These are phyloP conservation scores for Panagrolaimus sp. DNA, from an alignment of 1,140 invertebrate species.

Conservation along the genomic window DNA sequence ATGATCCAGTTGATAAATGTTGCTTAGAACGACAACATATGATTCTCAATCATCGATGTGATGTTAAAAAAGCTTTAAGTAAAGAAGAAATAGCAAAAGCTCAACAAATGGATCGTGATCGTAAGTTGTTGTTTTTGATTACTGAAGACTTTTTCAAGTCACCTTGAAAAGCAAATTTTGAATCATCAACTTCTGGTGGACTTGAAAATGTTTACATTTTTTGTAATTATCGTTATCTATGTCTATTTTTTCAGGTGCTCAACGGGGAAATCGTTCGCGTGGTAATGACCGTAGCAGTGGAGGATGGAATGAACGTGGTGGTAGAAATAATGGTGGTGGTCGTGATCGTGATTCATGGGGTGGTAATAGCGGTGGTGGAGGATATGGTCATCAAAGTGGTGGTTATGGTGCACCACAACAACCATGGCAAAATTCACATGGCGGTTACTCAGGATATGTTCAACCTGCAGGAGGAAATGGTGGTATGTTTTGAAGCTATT, in stretches of 20 bases:
- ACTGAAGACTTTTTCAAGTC: too few species aligned
- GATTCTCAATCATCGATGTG: slow-evolving; percentile 60
- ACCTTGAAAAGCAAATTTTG: too few species aligned
- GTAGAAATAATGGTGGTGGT: slow-evolving; percentile 10
- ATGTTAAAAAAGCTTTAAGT: slow-evolving; percentile 63
- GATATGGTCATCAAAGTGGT: slow-evolving; percentile 4
- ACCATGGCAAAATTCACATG: too few species aligned
- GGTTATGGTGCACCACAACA: neutral
- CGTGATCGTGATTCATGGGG: slow-evolving; percentile 21
- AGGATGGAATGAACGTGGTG: too few species aligned
- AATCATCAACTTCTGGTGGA: too few species aligned
- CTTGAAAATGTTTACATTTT: too few species aligned
- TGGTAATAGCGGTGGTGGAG: slow-evolving; percentile 13
- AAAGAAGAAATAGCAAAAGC: slow-evolving; percentile 60
- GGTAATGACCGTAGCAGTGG: slow-evolving; percentile 26
- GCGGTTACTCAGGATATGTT: too few species aligned
- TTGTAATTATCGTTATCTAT: too few species aligned
- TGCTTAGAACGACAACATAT: slow-evolving; percentile 62
- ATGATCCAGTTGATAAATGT: slow-evolving; percentile 87
- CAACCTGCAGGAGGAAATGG: too few species aligned
- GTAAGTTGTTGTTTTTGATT: too few species aligned
- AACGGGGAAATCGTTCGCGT: slow-evolving; percentile 40
- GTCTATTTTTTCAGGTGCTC: too few species aligned
- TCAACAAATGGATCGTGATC: slow-evolving; percentile 48
- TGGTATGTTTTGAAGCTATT: too few species aligned